These are phyloP conservation scores for Drosophila maculinotata DNA, from an alignment of 2,888 invertebrate species.

Conservation along the genomic window DNA sequence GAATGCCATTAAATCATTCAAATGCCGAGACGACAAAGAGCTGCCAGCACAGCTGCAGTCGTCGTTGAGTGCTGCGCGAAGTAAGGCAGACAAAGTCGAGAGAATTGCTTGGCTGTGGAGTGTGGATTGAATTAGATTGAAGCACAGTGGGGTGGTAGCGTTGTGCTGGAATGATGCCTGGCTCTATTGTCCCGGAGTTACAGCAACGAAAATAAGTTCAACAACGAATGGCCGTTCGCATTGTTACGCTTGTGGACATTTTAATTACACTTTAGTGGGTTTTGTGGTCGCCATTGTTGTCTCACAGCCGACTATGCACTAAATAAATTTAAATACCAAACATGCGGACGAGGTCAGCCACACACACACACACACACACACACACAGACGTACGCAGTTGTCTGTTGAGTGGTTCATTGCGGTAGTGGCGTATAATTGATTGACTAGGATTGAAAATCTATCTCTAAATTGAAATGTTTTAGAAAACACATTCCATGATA, in stretches of 20 bases:
- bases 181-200: constrained; percentile 10
- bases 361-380: constrained; percentile 6
- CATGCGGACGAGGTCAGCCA: constrained; percentile 35
- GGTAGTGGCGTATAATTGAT: constrained; percentile 24
- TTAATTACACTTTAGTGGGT: constrained; percentile 71
- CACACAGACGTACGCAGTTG: constrained; percentile 7
- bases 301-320: constrained; percentile 49
- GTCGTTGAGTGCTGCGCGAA: constrained; percentile 6
- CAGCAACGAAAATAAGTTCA: constrained; percentile 13
- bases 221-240: constrained; percentile 28
- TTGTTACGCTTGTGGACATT: constrained; percentile 61
- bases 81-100: not conserved
- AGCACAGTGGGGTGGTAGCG: not conserved
- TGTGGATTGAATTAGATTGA: not conserved
- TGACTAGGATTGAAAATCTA: constrained; percentile 4
- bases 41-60: constrained; percentile 3
- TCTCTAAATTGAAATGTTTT: not conserved
- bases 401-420: not conserved
- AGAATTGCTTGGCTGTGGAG: not conserved
- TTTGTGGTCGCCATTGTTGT: constrained; percentile 60
- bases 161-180: constrained; percentile 3
- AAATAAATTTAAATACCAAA: constrained; percentile 61
- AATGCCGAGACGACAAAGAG: constrained; percentile 10
- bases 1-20: constrained; percentile 16
- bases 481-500: not conserved